Evolutionary conservation across 2,113 vertebrate species (phyloP).

Genomic region (Circaetus cinerascens): DNA sequence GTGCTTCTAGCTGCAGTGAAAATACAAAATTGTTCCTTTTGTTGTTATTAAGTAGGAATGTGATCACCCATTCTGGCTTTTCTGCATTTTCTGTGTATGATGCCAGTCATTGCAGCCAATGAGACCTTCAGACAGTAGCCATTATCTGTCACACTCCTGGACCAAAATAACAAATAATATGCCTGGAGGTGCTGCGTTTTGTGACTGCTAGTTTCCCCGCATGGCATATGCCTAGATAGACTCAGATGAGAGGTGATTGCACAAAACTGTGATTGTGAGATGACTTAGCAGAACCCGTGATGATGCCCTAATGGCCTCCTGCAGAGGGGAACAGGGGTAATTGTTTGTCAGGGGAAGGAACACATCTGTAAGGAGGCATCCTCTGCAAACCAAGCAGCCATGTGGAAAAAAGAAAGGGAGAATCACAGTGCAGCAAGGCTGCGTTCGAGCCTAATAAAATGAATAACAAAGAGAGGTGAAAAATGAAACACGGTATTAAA

Average conservation of each 20-base stretch:
- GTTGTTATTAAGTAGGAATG: neutral
- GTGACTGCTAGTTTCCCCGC: slow-evolving; percentile 67
- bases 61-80: slow-evolving; percentile 11
- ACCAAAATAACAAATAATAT: slow-evolving; percentile 77
- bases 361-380: slow-evolving; percentile 72
- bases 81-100: slow-evolving; percentile 34
- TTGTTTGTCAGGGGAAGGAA: slow-evolving; percentile 76
- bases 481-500: neutral
- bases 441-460: neutral
- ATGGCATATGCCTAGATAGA: slow-evolving; percentile 69
- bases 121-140: slow-evolving; percentile 55
- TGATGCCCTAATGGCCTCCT: slow-evolving; percentile 78
- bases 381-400: slow-evolving; percentile 71
- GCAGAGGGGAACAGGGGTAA: slow-evolving; percentile 74
- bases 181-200: slow-evolving; percentile 67
- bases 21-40: slow-evolving; percentile 9
- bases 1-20: slow-evolving; percentile 25
- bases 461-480: neutral
- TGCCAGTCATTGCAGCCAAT: slow-evolving; percentile 46
- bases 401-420: slow-evolving; percentile 63
- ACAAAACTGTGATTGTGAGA: slow-evolving; percentile 77
- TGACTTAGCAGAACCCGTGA: slow-evolving; percentile 80
- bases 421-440: slow-evolving; percentile 1
- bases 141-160: slow-evolving; percentile 69
- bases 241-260: slow-evolving; percentile 75